Evolutionary conservation across 2,888 invertebrate genomes (phyloP).

Genomic region (Odontocolon sp.): DNA sequence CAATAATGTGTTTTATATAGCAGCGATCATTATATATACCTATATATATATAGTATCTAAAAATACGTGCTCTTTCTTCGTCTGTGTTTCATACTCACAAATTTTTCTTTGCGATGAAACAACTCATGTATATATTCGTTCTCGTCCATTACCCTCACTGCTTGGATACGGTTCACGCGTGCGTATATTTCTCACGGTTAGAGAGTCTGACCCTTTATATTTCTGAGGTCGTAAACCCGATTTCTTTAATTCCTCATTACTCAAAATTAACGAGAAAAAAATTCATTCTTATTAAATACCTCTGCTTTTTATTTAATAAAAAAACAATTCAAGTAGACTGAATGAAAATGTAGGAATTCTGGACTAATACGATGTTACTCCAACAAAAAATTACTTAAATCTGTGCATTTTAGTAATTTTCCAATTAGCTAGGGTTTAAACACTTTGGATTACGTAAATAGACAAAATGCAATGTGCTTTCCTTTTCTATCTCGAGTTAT

Average conservation of each 20-base stretch:
- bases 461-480: conserved; percentile 1
- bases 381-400: not conserved
- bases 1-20: conserved; percentile 4
- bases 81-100: conserved; percentile 3
- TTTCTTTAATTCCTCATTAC: not conserved
- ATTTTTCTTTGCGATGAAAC: conserved; percentile 12
- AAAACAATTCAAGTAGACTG: not conserved
- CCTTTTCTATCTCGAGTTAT: conserved; percentile 28
- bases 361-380: no score
- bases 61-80: not conserved
- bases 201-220: not conserved
- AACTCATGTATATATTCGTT: conserved; percentile 6
- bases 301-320: not conserved
- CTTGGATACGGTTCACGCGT: conserved; percentile 11
- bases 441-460: not conserved
- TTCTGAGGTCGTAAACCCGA: not conserved
- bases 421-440: not conserved
- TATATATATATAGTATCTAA: no score
- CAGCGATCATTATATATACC: conserved; percentile 12
- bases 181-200: conserved; percentile 16
- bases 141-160: conserved; percentile 7
- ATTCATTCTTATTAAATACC: not conserved
- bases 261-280: not conserved
- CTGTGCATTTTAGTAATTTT: not conserved
- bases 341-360: not conserved